Evolutionary conservation across 2,113 vertebrate species (phyloP), one percentile per base, ranked within the genome.

Genomic region (human): DNA sequence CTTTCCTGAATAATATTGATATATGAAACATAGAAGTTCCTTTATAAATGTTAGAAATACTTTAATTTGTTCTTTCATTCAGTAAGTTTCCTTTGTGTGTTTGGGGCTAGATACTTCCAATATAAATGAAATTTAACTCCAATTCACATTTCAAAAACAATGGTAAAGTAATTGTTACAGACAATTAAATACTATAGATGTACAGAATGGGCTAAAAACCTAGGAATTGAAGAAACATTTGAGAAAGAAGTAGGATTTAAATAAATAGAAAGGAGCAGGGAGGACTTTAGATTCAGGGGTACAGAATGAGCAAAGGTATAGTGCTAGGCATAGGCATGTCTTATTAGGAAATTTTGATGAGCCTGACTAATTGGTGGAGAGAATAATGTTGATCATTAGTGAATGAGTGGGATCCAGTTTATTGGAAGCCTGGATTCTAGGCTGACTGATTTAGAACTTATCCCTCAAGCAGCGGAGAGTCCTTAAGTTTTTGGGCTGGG

Each of bases 1-100:
- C 75, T 94, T 96, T 78, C 75, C 32, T 84, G 88, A 94, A 43
- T 87, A 79, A 61, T 79, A 82, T 72, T 94, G 35, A 59, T 64
- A 84, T n/a, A 23, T 75, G 48, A 89, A 90, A 48, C 20, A 27
- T 80, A 64, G 83, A 68, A 40, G 8, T 92, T 82, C 9, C 45
- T 73, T 89, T 91, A 23, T 66, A 87, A 89, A 27, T 92, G n/a
- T 89, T 89, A 83, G 27, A 89, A 84, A 45, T 78, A 50, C 30
- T 79, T 93, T 64, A 84, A 76, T 93, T 87, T 32, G 85, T 89
- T 90, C 30, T 96, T 61, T 92, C 20, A 13, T 84, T 87, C 68
- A 76, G 13, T 86, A 50, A 66, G 11, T 68, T 90, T 89, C 18
- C 45, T 94, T 89, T 96, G 57, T 80, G 6, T 96, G 87, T 45